A percentile compares a stretch with the other conserved stretches of the same genome.
Conservation (phyloP, 2,113 vertebrate species). For the Pavo muticus region DNA sequence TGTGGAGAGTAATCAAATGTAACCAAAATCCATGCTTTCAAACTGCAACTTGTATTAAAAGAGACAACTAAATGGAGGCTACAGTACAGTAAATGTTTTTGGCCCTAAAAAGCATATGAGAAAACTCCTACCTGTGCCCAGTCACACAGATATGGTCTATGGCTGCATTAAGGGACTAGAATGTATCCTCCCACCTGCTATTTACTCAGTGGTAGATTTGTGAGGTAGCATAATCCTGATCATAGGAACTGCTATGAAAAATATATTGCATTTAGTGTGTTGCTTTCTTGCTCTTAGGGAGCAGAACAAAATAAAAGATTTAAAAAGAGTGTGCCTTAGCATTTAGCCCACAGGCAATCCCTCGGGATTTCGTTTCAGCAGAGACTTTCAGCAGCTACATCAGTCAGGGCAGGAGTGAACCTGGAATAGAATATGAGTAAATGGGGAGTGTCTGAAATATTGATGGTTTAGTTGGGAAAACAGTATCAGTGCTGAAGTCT, state of each 20-base stretch:
- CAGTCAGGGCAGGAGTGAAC: slow-evolving; percentile 4
- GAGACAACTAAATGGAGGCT: not conserved
- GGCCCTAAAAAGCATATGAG: not conserved
- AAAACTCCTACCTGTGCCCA: not conserved
- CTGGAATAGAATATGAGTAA: not conserved
- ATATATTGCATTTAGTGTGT: not conserved
- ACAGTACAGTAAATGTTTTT: not conserved
- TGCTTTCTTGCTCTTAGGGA: not conserved
- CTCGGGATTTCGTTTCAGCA: not conserved
- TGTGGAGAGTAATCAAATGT: not conserved
- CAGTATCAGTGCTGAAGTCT: not conserved
- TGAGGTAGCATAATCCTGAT: not conserved
- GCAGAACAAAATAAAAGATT: not conserved
- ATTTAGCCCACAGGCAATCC: not conserved
- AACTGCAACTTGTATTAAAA: not conserved
- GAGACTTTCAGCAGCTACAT: not conserved
- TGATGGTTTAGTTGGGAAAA: not conserved
- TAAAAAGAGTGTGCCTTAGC: not conserved
- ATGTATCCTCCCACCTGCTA: not conserved
- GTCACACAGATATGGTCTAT: not conserved
- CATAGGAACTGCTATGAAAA: not conserved
- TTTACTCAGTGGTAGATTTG: not conserved
- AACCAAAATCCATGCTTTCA: not conserved
- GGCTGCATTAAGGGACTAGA: not conserved
- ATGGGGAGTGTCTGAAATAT: not conserved